Evolutionary conservation across 2,797 vertebrate species (phyloP), one percentile per base, ranked within the genome.

Genomic region (Zenarchopterus dispar): DNA sequence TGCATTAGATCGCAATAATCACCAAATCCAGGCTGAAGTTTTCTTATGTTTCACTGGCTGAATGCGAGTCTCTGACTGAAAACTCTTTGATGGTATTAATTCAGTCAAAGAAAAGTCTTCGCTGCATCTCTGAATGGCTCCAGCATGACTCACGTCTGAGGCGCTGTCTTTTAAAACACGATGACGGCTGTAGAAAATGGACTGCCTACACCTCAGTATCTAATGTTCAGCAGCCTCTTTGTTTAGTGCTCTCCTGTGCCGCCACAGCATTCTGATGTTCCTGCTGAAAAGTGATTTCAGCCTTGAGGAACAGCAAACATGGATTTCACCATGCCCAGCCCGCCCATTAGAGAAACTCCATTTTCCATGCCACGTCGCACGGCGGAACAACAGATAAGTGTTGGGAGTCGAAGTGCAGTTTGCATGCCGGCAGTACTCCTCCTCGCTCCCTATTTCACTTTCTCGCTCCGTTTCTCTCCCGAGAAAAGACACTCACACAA

Each of bases 401-500:
- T 65, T 57, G 71, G 63, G 85, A 85, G 84, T 78, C 84, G 83
- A 86, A 88, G 81, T 80, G 74, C 18, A 10, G 55, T 15, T 65
- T 17, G 18, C 73, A 41, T 47, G 70, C 80, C 60, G 70, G 65
- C 77, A 66, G 31, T 19, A 23, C 68, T 67, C 52, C 77, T 77
- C 75, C 68, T 64, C 42, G 4, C 36, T 60, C 53, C 62, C 62
- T 56, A 23, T 66, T 52, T 79, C 67, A 50, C 69, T 62, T 65
- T 72, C 62, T 67, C 50, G 17, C 59, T 73, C 67, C 65, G 1
- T 80, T 58, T 84, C 60, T 77, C 56, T 73, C 67, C 65, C 0
- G 77, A 91, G 82, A 80, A 84, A 72, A 81, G 87, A 87, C 82
- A 84, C 78, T 90, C 80, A 36, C 77, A 89, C 88, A 90, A 83